A percentile compares a stretch with the other conserved stretches of the same genome.
These are phyloP conservation scores for Ennomos fuscantarius DNA, from an alignment of 2,888 invertebrate genomes.

Conservation along the genomic window DNA sequence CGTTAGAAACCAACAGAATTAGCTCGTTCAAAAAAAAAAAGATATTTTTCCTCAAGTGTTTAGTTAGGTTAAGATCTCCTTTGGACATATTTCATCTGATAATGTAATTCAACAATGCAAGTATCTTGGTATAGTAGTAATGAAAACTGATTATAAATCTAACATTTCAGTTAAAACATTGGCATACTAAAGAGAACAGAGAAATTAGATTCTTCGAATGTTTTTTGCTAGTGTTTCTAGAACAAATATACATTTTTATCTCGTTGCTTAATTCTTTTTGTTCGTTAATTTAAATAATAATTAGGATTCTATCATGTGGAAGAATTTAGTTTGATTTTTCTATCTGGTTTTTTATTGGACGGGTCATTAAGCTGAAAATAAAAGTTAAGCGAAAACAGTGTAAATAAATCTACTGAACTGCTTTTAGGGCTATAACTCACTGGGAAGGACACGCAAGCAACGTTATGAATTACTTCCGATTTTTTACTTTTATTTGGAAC, in stretches of 20 bases:
- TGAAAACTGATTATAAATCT: no score
- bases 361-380: conserved; percentile 9
- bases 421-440: neutral
- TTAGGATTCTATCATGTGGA: conserved; percentile 17
- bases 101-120: no score
- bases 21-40: no score
- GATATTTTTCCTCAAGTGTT: no score
- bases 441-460: neutral
- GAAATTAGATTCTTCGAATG: conserved; percentile 24
- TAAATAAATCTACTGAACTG: conserved; percentile 8
- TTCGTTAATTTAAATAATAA: conserved; percentile 27
- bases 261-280: conserved; percentile 19
- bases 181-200: conserved; percentile 15
- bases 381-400: neutral
- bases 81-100: no score
- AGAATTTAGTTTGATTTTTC: conserved; percentile 2
- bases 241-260: conserved; percentile 23
- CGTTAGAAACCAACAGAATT: no score
- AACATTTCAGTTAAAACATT: conserved; percentile 15
- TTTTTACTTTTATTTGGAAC: no score
- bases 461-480: neutral
- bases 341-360: neutral
- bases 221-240: conserved; percentile 18
- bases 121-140: no score
- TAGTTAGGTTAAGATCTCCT: no score